These are phyloP conservation scores for Dryococelus australis DNA, from an alignment of 2,888 invertebrate species.

Conservation along the genomic window DNA sequence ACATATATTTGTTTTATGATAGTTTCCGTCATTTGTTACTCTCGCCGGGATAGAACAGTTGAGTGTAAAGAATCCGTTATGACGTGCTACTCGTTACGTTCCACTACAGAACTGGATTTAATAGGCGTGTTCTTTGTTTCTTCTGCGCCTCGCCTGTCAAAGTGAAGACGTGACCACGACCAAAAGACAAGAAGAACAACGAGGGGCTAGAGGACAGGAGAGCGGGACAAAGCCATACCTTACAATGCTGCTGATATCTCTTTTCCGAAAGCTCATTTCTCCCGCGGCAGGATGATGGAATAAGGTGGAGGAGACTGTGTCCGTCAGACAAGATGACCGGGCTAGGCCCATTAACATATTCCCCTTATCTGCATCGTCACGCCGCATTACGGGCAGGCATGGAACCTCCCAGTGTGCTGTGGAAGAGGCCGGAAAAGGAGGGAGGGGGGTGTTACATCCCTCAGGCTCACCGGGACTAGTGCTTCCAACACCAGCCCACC, in stretches of 20 bases:
- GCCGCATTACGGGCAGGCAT: not conserved
- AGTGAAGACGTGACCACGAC: too few relatives aligned
- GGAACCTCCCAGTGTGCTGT: too few relatives aligned
- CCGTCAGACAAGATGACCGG: not conserved
- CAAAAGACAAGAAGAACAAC: too few relatives aligned
- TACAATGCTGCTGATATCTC: not conserved
- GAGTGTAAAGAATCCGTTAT: too few relatives aligned
- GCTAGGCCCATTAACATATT: not conserved
- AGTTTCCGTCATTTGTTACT: too few relatives aligned
- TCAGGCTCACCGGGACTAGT: not conserved
- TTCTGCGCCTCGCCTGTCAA: too few relatives aligned
- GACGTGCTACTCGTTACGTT: too few relatives aligned
- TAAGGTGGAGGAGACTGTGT: not conserved
- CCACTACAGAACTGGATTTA: too few relatives aligned
- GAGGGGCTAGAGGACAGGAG: not conserved
- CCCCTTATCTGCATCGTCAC: constrained; percentile 16
- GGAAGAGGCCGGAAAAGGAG: not conserved
- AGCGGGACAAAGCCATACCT: not conserved
- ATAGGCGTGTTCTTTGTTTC: too few relatives aligned
- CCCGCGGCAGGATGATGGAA: not conserved
- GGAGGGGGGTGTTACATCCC: not conserved
- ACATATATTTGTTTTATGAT: too few relatives aligned
- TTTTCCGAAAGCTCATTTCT: not conserved
- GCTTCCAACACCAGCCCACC: not conserved
- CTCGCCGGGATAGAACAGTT: too few relatives aligned